Percentiles rank a stretch among this genome's conserved stretches.
These are phyloP conservation scores for Scaptodrosophila lebanonensis DNA, from an alignment of 1,140 invertebrate species.

Conservation along the genomic window DNA sequence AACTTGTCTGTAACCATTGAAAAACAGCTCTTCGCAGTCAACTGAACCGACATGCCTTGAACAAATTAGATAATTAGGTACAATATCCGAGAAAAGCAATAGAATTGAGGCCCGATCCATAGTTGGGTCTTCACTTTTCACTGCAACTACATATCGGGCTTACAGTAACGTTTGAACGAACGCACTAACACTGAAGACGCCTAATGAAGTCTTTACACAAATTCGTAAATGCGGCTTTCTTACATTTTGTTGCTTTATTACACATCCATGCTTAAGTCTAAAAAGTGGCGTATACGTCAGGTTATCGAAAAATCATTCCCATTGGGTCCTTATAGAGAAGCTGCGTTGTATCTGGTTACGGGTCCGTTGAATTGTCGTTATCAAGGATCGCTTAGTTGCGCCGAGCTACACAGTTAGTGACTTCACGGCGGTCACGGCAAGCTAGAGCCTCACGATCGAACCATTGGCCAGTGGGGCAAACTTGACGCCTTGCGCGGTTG, in stretches of 20 bases:
- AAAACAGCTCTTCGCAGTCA: no score
- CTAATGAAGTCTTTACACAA: constrained; percentile 48
- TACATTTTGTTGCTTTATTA: constrained; percentile 20
- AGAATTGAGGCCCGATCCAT: no score
- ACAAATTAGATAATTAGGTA: no score
- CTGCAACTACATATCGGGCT: no score
- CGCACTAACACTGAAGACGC: no score
- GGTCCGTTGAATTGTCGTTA: background rate
- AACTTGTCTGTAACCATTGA: no score
- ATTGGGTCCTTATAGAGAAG: constrained; percentile 8
- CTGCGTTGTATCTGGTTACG: background rate
- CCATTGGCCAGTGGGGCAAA: constrained; percentile 37
- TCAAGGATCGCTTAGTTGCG: constrained; percentile 24
- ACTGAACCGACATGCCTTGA: no score
- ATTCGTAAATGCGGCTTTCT: constrained; percentile 32
- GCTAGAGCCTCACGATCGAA: constrained; percentile 35
- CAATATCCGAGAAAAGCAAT: no score
- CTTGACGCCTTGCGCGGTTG: constrained; percentile 31
- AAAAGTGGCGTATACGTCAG: constrained; percentile 12
- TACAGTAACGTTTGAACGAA: no score
- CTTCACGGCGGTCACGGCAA: constrained; percentile 19
- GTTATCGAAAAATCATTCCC: background rate
- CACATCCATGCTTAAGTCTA: background rate
- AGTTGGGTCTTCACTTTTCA: no score
- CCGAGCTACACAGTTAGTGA: constrained; percentile 16